phyloP scores from a whole-genome alignment of 2,888 invertebrate species.

The Phasia obesa region DNA sequence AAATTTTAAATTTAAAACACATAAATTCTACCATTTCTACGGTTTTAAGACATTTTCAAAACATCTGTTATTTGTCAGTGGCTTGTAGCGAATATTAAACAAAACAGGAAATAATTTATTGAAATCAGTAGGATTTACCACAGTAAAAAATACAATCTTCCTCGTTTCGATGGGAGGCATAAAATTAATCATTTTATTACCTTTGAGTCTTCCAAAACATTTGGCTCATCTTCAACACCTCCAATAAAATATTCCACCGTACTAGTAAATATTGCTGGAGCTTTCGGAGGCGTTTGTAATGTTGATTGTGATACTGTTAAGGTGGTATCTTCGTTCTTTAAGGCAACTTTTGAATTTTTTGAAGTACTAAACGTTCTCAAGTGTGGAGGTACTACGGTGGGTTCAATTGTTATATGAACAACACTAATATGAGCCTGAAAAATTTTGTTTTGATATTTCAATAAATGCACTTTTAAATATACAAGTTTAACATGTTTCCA shows the following conservation, averaged over 20 bases:
- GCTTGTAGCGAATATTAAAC: too few relatives aligned
- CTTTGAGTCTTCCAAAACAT: conserved; percentile 46
- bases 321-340: conserved; percentile 17
- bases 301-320: not conserved
- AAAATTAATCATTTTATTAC: conserved; percentile 29
- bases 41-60: too few relatives aligned
- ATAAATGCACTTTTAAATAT: too few relatives aligned
- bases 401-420: conserved; percentile 81
- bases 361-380: conserved; percentile 48
- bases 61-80: too few relatives aligned
- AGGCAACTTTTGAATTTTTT: conserved; percentile 6
- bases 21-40: too few relatives aligned
- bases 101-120: not conserved
- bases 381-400: conserved; percentile 64
- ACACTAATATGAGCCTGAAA: conserved; percentile 81
- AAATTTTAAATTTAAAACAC: too few relatives aligned
- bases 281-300: not conserved
- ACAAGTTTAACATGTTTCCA: too few relatives aligned
- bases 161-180: not conserved
- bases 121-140: not conserved
- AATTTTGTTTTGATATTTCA: not conserved
- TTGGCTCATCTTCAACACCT: conserved; percentile 49
- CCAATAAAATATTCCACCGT: conserved; percentile 45
- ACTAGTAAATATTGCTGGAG: conserved; percentile 43
- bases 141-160: not conserved